Conservation (phyloP, 2,888 invertebrate species). For the Tachina fera region DNA sequence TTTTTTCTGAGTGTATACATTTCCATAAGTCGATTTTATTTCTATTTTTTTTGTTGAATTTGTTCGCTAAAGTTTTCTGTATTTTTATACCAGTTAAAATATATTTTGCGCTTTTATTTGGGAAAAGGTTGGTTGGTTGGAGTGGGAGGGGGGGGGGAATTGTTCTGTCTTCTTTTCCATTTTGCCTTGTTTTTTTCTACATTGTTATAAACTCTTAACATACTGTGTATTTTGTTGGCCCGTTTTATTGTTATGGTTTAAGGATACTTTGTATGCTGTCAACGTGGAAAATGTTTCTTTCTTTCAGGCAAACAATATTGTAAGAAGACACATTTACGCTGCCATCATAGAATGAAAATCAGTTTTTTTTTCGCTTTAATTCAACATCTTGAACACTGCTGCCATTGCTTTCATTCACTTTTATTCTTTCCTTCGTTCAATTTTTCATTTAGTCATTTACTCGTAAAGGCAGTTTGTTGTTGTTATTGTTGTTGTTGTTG, state of each 20-base stretch:
- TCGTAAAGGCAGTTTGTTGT: conserved; percentile 28
- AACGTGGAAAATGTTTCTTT: conserved; percentile 76
- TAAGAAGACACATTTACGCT: conserved; percentile 59
- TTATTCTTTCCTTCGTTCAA: conserved; percentile 38
- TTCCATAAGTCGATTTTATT: conserved; percentile 57
- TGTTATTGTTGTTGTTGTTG: background rate
- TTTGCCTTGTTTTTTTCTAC: conserved; percentile 58
- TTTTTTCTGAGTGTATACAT: no score
- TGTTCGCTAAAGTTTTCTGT: conserved; percentile 69
- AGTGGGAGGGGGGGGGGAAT: background rate
- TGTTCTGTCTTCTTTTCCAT: conserved; percentile 35
- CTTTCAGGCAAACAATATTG: conserved; percentile 71
- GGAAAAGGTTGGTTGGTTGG: no score
- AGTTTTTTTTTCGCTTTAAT: background rate
- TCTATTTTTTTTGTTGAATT: conserved; percentile 20
- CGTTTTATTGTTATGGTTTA: conserved; percentile 82
- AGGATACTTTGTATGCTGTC: conserved; percentile 83
- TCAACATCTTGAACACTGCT: no score
- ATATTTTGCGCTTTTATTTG: conserved; percentile 61
- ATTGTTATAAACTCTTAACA: conserved; percentile 39
- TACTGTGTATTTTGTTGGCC: conserved; percentile 64
- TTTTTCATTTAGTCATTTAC: conserved; percentile 51
- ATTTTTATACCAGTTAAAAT: conserved; percentile 60
- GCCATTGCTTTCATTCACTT: background rate
- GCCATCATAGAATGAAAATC: conserved; percentile 41